phyloP scores from a whole-genome alignment of 2,113 vertebrate species.

The Halcyon malimbica region DNA sequence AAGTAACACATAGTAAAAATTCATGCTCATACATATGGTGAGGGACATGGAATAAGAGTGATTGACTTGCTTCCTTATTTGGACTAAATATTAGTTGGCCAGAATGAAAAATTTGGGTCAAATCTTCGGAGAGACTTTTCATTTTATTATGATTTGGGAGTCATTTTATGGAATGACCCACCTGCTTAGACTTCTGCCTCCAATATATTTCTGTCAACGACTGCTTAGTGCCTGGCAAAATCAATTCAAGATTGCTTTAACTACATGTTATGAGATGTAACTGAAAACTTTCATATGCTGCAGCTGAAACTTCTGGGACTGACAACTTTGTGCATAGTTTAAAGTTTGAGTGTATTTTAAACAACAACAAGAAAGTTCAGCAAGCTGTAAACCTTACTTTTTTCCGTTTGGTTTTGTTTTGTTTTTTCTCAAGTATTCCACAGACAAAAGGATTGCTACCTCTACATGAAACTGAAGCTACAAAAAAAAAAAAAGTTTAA shows the following conservation, averaged over 20 bases:
- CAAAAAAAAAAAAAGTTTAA: neutral
- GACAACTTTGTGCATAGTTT: neutral
- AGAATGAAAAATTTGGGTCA: neutral
- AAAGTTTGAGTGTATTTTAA: neutral
- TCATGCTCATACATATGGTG: neutral
- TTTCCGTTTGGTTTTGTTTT: neutral
- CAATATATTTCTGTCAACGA: neutral
- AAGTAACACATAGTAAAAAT: neutral
- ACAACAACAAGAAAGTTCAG: neutral
- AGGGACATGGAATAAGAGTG: neutral
- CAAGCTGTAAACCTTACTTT: neutral
- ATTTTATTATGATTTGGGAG: neutral
- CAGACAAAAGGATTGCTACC: neutral
- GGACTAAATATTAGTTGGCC: neutral
- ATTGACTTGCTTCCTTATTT: neutral
- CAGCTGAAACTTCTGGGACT: neutral
- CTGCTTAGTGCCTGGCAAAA: neutral
- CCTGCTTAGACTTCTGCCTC: neutral
- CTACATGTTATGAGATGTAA: neutral
- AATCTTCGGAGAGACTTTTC: neutral
- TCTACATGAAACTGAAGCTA: neutral
- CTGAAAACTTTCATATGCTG: neutral
- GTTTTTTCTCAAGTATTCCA: neutral
- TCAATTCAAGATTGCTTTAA: neutral
- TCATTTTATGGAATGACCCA: neutral